Evolutionary conservation across 2,888 invertebrate species (phyloP), one percentile per base, ranked within the genome.

Genomic region (Meandrusa payeni): DNA sequence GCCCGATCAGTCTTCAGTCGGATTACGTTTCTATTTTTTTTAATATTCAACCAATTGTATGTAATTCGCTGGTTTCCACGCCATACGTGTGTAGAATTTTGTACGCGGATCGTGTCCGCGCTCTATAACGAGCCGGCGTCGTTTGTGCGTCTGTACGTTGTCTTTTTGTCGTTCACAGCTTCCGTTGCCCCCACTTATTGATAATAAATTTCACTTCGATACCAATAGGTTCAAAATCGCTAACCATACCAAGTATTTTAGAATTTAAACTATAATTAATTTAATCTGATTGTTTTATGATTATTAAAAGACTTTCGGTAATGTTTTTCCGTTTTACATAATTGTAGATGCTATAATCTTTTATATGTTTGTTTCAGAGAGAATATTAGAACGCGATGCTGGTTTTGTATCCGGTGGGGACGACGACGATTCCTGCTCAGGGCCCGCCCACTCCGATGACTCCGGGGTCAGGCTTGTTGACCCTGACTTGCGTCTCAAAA

Each of bases 371-470:
- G 73, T 77, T 91, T 6, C 89, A 91, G 92, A 90, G 64, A 77
- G 85, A 19, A 79, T 83, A 48, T 52, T 89, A 40, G 91, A 92
- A 46, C 81, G 89, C 39, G 93, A 93, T 64, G 93, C 93, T 2
- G 94, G 93, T 33, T 93, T 93, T 72, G 93, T 93, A 51, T 93
- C 93, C 0, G 93, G 92, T 1, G 93, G 91, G 0, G 93, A 93
- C 54, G 94, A 93, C 59, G 91, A 92, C 47, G 91, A 90, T 73
- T 91, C 71, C 44, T 90, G 66, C 50, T 88, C 88, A 3, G 88
- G 87, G 0, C 88, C 88, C 2, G 86, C 88, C 1, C 88, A 88
- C 55, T 88, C 88, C 1, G 88, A 88, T 50, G 88, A 88, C 65
- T 88, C 88, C 2, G 88, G 88, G 1, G 88, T 88, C 26, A 63